These are phyloP conservation scores for Folsomia manolachei DNA, from an alignment of 2,888 invertebrate species.

Conservation along the genomic window DNA sequence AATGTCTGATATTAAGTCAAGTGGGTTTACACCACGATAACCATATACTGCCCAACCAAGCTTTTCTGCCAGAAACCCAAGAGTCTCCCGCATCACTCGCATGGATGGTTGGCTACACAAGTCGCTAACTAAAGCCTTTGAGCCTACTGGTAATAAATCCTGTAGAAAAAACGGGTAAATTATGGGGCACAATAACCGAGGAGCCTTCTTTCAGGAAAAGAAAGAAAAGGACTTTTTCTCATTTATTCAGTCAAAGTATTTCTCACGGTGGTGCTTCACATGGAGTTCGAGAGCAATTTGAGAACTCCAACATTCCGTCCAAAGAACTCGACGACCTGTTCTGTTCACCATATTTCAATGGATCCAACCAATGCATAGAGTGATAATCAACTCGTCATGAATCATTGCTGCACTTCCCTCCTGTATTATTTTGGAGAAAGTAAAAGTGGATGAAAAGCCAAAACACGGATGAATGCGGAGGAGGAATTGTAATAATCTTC, in stretches of 20 bases:
- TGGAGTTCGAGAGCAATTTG: not conserved
- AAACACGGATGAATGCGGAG: not conserved
- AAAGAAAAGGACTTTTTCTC: not conserved
- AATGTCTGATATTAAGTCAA: too few relatives aligned
- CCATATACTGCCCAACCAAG: too few relatives aligned
- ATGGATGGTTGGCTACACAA: too few relatives aligned
- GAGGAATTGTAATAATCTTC: not conserved
- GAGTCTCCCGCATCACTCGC: too few relatives aligned
- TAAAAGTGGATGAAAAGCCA: not conserved
- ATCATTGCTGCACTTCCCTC: too few relatives aligned
- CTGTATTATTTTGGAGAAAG: not conserved
- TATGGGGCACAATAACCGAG: slow-evolving; percentile 16
- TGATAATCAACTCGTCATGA: not conserved
- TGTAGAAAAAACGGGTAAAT: slow-evolving; percentile 16
- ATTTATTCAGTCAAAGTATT: not conserved
- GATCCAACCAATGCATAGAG: not conserved
- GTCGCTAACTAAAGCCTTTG: not conserved
- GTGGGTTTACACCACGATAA: too few relatives aligned
- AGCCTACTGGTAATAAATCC: slow-evolving; percentile 12
- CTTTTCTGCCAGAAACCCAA: too few relatives aligned
- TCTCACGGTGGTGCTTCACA: not conserved
- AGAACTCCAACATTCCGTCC: not conserved
- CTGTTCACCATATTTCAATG: too few relatives aligned
- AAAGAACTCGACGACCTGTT: too few relatives aligned
- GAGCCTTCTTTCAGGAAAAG: not conserved